These are phyloP conservation scores for Trogon surrucura DNA, from an alignment of 2,113 vertebrate species.

Conservation along the genomic window DNA sequence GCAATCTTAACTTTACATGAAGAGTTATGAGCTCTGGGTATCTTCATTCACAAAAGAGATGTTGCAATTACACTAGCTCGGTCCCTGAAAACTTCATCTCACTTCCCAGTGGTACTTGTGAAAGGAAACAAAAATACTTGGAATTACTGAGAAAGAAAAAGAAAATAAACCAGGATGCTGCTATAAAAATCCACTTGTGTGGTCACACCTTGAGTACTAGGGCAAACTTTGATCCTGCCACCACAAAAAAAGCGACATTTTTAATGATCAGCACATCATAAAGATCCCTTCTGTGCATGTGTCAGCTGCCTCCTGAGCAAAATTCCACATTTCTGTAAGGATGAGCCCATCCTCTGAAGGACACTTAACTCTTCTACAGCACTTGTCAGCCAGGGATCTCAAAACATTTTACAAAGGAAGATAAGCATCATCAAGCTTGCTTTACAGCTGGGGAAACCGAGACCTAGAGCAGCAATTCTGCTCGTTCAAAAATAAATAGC, in stretches of 20 bases:
- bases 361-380: background rate
- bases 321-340: background rate
- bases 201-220: background rate
- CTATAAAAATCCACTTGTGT: background rate
- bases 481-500: background rate
- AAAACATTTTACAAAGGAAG: background rate
- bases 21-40: background rate
- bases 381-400: background rate
- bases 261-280: background rate
- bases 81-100: background rate
- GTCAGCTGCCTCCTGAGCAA: background rate
- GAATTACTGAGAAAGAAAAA: background rate
- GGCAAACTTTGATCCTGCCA: background rate
- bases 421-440: background rate
- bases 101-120: background rate
- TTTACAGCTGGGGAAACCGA: background rate
- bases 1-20: background rate
- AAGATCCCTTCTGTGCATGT: rapidly evolving
- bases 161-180: background rate
- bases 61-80: background rate
- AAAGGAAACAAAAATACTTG: background rate
- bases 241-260: background rate
- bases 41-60: background rate
- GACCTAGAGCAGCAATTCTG: background rate
- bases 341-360: background rate